These are phyloP conservation scores for Takifugu flavidus DNA, from an alignment of 2,113 vertebrate species.

Conservation along the genomic window DNA sequence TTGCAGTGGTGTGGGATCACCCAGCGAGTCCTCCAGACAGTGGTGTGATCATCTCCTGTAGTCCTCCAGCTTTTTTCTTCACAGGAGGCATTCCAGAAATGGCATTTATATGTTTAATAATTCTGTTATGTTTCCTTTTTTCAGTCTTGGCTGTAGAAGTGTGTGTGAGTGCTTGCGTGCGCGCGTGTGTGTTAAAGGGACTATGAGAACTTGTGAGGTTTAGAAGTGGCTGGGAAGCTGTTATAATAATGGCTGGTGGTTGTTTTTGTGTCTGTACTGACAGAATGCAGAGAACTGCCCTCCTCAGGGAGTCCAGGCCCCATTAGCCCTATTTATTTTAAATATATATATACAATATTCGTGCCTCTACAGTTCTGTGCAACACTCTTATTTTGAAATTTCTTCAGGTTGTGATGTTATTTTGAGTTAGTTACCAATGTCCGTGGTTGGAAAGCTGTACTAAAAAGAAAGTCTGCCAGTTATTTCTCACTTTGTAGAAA, in stretches of 20 bases:
- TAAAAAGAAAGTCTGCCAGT: conserved; percentile 54
- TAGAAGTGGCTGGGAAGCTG: conserved; percentile 27
- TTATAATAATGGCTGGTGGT: conserved; percentile 28
- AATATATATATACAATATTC: conserved; percentile 73
- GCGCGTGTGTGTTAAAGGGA: conserved; percentile 36
- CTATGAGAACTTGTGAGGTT: conserved; percentile 38
- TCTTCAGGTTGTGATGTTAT: conserved; percentile 71
- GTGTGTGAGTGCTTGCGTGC: conserved; percentile 1
- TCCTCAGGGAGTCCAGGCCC: conserved; percentile 59
- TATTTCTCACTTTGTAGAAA: conserved; percentile 58
- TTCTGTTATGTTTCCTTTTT: conserved; percentile 48
- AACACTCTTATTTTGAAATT: conserved; percentile 69
- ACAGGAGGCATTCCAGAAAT: conserved; percentile 68
- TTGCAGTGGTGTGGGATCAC: conserved; percentile 20
- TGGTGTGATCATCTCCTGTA: conserved; percentile 33
- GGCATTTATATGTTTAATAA: conserved; percentile 69
- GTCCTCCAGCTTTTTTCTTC: conserved; percentile 32
- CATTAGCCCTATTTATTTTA: conserved; percentile 80
- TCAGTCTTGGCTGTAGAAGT: conserved; percentile 30
- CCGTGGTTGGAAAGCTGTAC: conserved; percentile 66
- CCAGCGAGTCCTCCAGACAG: conserved; percentile 17
- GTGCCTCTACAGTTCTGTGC: conserved; percentile 80
- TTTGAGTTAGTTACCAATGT: conserved; percentile 60
- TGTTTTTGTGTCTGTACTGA: conserved; percentile 37
- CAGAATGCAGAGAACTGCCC: conserved; percentile 42